Conservation (phyloP, 2,113 vertebrate genomes). For the Atrichornis clamosus region DNA sequence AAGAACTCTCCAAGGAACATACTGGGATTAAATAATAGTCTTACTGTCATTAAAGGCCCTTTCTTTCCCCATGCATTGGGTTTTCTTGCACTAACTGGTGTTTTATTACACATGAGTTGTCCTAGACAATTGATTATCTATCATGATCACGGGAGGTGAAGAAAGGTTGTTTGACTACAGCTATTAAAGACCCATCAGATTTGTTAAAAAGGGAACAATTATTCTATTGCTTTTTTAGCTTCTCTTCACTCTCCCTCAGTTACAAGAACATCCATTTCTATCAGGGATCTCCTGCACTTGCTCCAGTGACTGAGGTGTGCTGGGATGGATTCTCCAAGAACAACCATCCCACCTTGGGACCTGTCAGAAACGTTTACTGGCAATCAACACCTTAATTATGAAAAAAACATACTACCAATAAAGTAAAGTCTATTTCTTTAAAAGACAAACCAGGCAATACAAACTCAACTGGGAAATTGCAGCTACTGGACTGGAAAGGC, state of each 20-base stretch:
- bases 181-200: constrained; percentile 2
- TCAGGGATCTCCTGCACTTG: neutral
- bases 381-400: neutral
- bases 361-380: neutral
- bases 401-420: neutral
- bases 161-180: constrained; percentile 21
- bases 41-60: constrained; percentile 6
- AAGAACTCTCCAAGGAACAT: constrained; percentile 14
- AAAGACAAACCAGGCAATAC: neutral
- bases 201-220: constrained; percentile 34
- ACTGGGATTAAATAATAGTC: constrained; percentile 28
- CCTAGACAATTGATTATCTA: constrained; percentile 33
- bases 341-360: neutral
- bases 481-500: neutral
- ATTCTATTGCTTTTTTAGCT: neutral
- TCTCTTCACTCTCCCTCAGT: neutral
- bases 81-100: neutral
- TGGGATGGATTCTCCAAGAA: neutral
- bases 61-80: neutral
- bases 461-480: neutral
- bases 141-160: constrained; percentile 6
- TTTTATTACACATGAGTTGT: constrained; percentile 41
- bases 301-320: neutral
- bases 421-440: neutral
- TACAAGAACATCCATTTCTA: neutral